Percentiles rank a stretch among this genome's conserved stretches.
Conservation (phyloP, 1,140 invertebrate genomes). For the Vanessa tameamea region DNA sequence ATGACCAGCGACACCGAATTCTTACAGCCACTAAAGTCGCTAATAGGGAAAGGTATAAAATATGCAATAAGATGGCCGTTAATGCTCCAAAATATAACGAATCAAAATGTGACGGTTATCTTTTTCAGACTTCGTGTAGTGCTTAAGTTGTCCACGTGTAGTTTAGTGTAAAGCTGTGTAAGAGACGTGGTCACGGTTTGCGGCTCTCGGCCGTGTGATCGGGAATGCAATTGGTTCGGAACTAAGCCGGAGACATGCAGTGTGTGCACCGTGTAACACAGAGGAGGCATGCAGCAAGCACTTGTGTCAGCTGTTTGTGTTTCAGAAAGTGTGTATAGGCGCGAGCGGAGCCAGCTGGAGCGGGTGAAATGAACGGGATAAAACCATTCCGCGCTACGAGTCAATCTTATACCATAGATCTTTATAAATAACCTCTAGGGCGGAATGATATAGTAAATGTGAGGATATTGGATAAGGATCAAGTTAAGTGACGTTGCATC, state of each 20-base stretch:
- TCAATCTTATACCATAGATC: not conserved
- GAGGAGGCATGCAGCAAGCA: conserved; percentile 73
- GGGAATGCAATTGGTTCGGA: conserved; percentile 74
- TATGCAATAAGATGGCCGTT: conserved; percentile 74
- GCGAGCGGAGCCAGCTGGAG: conserved; percentile 77
- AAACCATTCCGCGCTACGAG: conserved; percentile 52
- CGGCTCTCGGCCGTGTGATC: conserved; percentile 68
- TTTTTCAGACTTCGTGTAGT: conserved; percentile 60
- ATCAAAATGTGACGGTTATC: conserved; percentile 58
- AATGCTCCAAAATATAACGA: conserved; percentile 69
- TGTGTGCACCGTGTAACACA: conserved; percentile 67
- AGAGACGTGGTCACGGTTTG: conserved; percentile 53
- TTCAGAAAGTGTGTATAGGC: conserved; percentile 63
- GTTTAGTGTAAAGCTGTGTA: conserved; percentile 73
- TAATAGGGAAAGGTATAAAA: conserved; percentile 81
- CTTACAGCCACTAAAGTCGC: conserved; percentile 71
- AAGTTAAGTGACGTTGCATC: conserved; percentile 74
- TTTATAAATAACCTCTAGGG: conserved; percentile 27
- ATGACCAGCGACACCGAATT: conserved; percentile 73
- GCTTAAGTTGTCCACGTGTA: conserved; percentile 72
- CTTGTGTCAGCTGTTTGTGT: conserved; percentile 56
- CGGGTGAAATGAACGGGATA: conserved; percentile 44
- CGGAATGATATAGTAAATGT: conserved; percentile 57
- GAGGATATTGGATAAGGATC: conserved; percentile 60
- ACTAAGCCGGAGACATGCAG: conserved; percentile 72